These are phyloP conservation scores for Steinernema feltiae DNA, from an alignment of 1,140 invertebrate species.

Conservation along the genomic window DNA sequence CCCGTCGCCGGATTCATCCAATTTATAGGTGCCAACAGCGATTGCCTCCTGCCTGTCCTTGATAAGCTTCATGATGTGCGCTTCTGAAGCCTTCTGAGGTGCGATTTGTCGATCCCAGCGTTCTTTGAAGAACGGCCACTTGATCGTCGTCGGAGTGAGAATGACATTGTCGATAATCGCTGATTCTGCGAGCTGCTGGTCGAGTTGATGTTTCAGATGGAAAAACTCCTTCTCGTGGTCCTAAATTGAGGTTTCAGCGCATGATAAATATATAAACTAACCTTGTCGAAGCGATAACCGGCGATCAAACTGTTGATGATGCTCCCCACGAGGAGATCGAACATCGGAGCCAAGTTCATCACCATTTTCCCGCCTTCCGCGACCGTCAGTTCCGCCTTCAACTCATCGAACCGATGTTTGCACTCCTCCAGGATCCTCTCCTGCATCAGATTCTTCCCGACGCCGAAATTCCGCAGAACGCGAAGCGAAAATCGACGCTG, in stretches of 20 bases:
- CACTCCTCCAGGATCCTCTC: conserved; percentile 26
- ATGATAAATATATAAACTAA: too few relatives aligned
- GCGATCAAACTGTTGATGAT: conserved; percentile 25
- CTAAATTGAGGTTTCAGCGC: too few relatives aligned
- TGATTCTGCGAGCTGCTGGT: neutral
- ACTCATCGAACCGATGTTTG: neutral
- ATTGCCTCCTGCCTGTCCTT: neutral
- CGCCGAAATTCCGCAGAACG: conserved; percentile 28
- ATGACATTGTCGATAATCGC: conserved; percentile 11
- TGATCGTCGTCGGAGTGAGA: neutral
- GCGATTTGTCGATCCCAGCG: neutral
- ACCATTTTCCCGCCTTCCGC: neutral
- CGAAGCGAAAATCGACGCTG: conserved; percentile 28
- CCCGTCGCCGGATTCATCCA: conserved; percentile 57
- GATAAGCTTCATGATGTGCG: neutral
- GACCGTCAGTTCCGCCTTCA: conserved; percentile 12
- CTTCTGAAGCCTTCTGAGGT: neutral
- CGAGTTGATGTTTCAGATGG: conserved; percentile 1
- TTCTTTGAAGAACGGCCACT: neutral
- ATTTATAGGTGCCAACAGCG: conserved; percentile 56
- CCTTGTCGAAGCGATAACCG: conserved; percentile 24
- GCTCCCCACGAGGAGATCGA: conserved; percentile 20
- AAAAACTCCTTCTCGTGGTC: conserved; percentile 20
- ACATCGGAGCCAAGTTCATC: neutral
- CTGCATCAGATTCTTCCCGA: conserved; percentile 29